Conservation (phyloP, 2,797 vertebrate species). For the Aeoliscus strigatus region DNA sequence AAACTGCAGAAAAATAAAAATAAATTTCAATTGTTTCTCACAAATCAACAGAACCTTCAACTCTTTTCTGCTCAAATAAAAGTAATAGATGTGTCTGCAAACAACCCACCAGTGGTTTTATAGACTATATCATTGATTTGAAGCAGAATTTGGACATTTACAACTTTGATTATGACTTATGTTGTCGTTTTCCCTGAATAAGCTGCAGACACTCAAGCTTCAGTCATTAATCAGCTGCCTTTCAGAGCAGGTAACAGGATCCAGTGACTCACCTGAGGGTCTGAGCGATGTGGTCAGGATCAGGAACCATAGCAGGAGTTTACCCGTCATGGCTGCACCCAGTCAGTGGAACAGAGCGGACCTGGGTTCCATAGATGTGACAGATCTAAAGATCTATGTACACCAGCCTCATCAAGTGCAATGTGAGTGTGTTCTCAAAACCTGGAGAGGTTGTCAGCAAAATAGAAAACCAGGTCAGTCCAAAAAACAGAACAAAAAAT, state of each 20-base stretch:
- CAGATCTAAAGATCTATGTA: constrained; percentile 41
- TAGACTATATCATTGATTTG: too few relatives aligned
- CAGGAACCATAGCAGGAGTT: constrained; percentile 62
- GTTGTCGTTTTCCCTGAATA: constrained; percentile 4
- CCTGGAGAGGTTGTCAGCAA: too few relatives aligned
- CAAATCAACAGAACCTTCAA: too few relatives aligned
- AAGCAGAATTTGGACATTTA: background rate
- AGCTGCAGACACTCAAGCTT: constrained; percentile 27
- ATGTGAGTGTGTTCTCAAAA: too few relatives aligned
- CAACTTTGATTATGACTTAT: background rate
- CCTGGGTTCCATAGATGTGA: background rate
- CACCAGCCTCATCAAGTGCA: constrained; percentile 38
- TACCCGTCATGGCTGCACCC: constrained; percentile 56
- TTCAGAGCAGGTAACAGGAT: constrained; percentile 34
- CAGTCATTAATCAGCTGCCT: constrained; percentile 52
- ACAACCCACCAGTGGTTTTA: too few relatives aligned
- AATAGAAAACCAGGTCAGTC: too few relatives aligned
- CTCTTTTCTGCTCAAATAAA: too few relatives aligned
- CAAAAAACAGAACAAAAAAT: too few relatives aligned
- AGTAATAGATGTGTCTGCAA: too few relatives aligned
- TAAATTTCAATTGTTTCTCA: too few relatives aligned
- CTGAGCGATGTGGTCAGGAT: constrained; percentile 44
- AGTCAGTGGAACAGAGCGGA: constrained; percentile 39
- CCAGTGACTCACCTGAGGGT: constrained; percentile 66
- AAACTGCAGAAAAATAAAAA: too few relatives aligned